phyloP scores from a whole-genome alignment of 2,888 invertebrate species.

The Colletes collaris region DNA sequence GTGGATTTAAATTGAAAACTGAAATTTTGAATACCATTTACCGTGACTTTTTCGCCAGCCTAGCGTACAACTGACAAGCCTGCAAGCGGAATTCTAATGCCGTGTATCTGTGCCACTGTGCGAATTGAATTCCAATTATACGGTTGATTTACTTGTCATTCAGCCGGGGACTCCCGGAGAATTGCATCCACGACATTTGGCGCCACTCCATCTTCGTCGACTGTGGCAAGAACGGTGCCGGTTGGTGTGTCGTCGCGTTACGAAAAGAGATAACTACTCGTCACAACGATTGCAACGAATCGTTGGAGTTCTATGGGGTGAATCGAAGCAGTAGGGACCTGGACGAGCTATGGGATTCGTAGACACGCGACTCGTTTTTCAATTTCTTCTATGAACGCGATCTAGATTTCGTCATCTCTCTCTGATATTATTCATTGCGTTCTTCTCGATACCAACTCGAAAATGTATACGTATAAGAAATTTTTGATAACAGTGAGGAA shows the following conservation, averaged over 20 bases:
- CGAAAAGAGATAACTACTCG: constrained; percentile 14
- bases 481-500: no score
- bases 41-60: no score
- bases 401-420: no score
- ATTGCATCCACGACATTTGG: constrained; percentile 68
- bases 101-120: constrained; percentile 74
- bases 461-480: no score
- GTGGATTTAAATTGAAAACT: no score
- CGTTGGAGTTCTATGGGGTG: background rate
- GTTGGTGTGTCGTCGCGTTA: background rate
- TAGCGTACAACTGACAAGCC: background rate
- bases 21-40: no score
- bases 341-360: background rate
- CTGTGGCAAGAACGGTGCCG: constrained; percentile 35
- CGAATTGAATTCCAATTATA: constrained; percentile 73
- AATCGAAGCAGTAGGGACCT: no score
- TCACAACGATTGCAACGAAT: background rate
- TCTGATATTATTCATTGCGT: no score
- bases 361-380: no score
- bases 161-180: constrained; percentile 46
- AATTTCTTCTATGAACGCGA: no score
- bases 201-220: constrained; percentile 66
- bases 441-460: no score
- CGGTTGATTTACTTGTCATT: constrained; percentile 71
- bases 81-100: constrained; percentile 66